phyloP scores from a whole-genome alignment of 2,113 vertebrate species.

The Oncorhynchus tshawytscha region DNA sequence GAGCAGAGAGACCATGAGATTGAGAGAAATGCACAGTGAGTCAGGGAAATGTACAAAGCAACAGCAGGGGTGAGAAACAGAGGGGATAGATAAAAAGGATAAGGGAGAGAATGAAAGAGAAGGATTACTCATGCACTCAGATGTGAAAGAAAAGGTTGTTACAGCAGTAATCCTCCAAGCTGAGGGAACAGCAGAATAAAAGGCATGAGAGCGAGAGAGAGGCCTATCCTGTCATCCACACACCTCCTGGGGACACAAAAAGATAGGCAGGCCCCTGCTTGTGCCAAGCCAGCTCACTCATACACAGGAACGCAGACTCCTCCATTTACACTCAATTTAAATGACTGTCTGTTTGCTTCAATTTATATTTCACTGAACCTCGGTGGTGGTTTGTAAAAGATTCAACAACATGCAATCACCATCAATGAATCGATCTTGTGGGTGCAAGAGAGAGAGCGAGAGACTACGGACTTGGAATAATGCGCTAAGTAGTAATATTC shows the following conservation, averaged over 20 bases:
- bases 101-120: neutral
- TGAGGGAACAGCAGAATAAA: neutral
- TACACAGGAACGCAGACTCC: neutral
- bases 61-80: neutral
- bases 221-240: neutral
- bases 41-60: too few species aligned
- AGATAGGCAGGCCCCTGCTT: neutral
- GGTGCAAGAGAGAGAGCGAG: neutral
- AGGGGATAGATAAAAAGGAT: constrained; percentile 3
- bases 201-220: neutral
- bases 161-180: neutral
- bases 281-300: neutral
- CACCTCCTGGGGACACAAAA: neutral
- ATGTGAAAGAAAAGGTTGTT: neutral
- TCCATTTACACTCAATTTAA: neutral
- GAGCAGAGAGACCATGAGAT: neutral
- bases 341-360: too few species aligned
- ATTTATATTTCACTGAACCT: too few species aligned
- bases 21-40: too few species aligned
- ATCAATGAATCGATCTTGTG: neutral
- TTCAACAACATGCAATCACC: neutral
- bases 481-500: too few species aligned
- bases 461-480: too few species aligned
- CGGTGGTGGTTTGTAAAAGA: neutral
- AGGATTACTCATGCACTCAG: neutral